phyloP scores from a whole-genome alignment of 2,888 invertebrate genomes.

The Phrixothrix hirtus region DNA sequence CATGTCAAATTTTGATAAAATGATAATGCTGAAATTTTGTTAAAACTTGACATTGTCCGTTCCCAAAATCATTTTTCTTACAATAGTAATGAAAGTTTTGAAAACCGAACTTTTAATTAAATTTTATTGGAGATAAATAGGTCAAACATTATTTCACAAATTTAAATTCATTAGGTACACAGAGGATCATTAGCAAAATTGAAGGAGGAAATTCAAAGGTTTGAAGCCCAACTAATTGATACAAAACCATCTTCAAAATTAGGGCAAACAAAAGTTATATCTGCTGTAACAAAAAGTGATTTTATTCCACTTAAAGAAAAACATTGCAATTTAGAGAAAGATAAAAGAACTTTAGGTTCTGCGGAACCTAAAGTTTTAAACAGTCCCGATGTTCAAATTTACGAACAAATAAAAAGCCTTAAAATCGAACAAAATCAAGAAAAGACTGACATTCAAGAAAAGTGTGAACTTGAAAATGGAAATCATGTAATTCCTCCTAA shows the following conservation, averaged over 20 bases:
- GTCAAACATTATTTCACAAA: no score
- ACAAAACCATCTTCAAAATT: constrained; percentile 17
- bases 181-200: constrained; percentile 61
- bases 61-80: no score
- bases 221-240: constrained; percentile 1
- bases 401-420: constrained; percentile 46
- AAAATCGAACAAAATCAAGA: constrained; percentile 43
- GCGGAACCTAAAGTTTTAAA: constrained; percentile 5
- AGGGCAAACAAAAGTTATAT: constrained; percentile 54
- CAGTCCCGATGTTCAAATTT: constrained; percentile 31
- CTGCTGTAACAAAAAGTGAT: constrained; percentile 57
- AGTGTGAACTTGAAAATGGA: constrained; percentile 20
- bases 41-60: no score
- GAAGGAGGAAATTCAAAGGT: constrained; percentile 55
- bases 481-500: constrained; percentile 65
- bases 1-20: no score
- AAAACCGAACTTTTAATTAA: no score
- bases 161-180: constrained; percentile 59
- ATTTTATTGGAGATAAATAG: no score
- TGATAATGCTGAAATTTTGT: no score
- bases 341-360: constrained; percentile 18
- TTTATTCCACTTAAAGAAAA: constrained; percentile 65
- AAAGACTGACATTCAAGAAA: constrained; percentile 18
- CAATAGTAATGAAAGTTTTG: no score
- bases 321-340: constrained; percentile 66